Evolutionary conservation across 2,113 vertebrate species (phyloP), one percentile per base, ranked within the genome.

Genomic region (Silurus glanis): DNA sequence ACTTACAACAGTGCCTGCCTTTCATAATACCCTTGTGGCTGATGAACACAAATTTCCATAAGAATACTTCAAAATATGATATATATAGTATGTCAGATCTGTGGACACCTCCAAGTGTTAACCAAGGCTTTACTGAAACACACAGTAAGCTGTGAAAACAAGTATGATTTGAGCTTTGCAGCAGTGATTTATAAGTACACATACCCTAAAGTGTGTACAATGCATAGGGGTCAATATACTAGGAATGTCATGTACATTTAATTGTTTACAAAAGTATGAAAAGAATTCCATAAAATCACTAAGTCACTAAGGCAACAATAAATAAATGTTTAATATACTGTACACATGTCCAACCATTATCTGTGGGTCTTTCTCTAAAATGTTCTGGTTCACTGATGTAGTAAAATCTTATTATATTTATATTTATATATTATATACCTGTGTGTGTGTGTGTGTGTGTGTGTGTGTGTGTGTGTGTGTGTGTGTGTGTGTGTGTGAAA

Each of bases 121-220:
- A 78, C 17, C 25, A 53, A 85, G 14, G 8, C 78, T 85, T 78
- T 85, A 78, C 47, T 49, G 25, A 78, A 55, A 75, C 17, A 78
- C n/a, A 85, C 74, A 55, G 47, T 55, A 25, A 53, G n/a, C 58
- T 49, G 13, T 37, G n/a, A 83, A 69, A 37, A 82, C 59, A 81
- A 51, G 66, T 21, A 45, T 45, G 2, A 47, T 47, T 72, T 47
- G 16, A 47, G 23, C 6, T 17, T 28, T 45, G 9, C 53, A 25
- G 71, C 17, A 58, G 19, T 12, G 6, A 56, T 7, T 3, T 19
- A 2, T 83, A 66, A 12, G 25, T 67, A n/a, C 49, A 55, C 16
- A 47, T n/a, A 23, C 19, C 1, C 12, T 49, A 28, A 7, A 37
- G 2, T 37, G 55, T 61, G 25, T 3, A 66, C 64, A 66, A 25